Evolutionary conservation across 2,888 invertebrate genomes (phyloP).

Genomic region (Acleris cristana): DNA sequence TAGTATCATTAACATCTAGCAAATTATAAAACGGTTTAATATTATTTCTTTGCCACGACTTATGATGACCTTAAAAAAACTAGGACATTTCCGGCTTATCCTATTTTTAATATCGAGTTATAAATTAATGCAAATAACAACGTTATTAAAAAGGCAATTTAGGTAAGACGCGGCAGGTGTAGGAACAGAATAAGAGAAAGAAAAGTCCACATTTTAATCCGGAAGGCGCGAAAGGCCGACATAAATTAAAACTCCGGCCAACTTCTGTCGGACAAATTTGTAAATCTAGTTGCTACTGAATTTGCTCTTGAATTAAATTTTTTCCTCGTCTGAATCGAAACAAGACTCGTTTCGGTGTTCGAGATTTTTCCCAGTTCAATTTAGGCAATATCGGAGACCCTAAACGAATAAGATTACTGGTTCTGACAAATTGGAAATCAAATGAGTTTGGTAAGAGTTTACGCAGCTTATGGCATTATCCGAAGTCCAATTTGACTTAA

Average conservation of each 20-base stretch:
- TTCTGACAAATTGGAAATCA: no score
- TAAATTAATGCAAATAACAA: constrained; percentile 21
- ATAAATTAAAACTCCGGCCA: constrained; percentile 65
- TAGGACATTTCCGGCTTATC: no score
- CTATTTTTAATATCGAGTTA: neutral
- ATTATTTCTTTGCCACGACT: no score
- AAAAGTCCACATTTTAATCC: constrained; percentile 48
- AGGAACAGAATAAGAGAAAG: constrained; percentile 44
- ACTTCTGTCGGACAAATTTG: constrained; percentile 45
- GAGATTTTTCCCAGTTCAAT: no score
- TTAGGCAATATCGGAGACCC: no score
- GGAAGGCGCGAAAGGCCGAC: constrained; percentile 49
- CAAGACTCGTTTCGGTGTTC: neutral
- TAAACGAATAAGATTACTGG: no score
- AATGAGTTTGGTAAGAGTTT: no score
- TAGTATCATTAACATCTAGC: no score
- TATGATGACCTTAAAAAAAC: no score
- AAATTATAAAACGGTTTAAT: no score
- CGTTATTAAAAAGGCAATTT: constrained; percentile 32
- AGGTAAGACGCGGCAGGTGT: constrained; percentile 50
- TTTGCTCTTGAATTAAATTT: constrained; percentile 9
- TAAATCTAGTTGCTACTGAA: constrained; percentile 15
- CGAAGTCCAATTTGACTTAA: no score
- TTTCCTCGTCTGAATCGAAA: neutral
- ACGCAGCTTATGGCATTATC: no score